Base-by-base conservation (phyloP, 2,113 vertebrate genomes). In the Rallus limicola region DNA sequence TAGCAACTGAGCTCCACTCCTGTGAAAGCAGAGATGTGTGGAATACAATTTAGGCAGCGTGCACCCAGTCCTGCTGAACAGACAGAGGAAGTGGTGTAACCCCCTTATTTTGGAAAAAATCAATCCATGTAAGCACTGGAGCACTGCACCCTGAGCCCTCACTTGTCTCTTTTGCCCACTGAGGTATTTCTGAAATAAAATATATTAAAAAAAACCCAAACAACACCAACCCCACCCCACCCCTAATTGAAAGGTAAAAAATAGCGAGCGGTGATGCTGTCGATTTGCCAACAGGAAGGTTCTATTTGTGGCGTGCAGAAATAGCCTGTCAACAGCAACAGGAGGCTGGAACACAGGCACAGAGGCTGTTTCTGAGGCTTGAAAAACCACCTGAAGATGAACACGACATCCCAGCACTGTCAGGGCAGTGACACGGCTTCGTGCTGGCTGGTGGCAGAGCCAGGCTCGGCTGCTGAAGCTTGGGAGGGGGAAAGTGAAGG, bases 371-470 rank as follows among this genome's bases (percentile, higher is more conserved):
- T 34, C 40, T 13, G 92, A 65, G 67, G 52, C 67, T 86, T 3
- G 4, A 7, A 29, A 86, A 95, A 53, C 62, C 82, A 26, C 92
- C 82, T 21, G 70, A 25, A 70, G 53, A 18, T 19, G 62, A 80
- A 20, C 60, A 46, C 5, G 0, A 2, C 46, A 17, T 31, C 11
- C 64, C 4, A 4, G 84, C 87, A 28, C 56, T 1, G 0, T 21
- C 23, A 21, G 38, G 1, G 36, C 6, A 26, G 75, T 46, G 83
- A 16, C 31, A 4, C 82, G 42, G 80, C 38, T 33, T 13, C 69
- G 8, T 1, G 2, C 87, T 42, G 93, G 17, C 53, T 11, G 82
- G 33, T 12, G 78, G 46, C 69, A 92, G 29, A 8, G 72, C 7
- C 65, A 9, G 44, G 8, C 63, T 69, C 28, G 2, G 46, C 56